These are phyloP conservation scores for Ginglymostoma cirratum DNA, from an alignment of 2,113 vertebrate genomes.

Conservation along the genomic window DNA sequence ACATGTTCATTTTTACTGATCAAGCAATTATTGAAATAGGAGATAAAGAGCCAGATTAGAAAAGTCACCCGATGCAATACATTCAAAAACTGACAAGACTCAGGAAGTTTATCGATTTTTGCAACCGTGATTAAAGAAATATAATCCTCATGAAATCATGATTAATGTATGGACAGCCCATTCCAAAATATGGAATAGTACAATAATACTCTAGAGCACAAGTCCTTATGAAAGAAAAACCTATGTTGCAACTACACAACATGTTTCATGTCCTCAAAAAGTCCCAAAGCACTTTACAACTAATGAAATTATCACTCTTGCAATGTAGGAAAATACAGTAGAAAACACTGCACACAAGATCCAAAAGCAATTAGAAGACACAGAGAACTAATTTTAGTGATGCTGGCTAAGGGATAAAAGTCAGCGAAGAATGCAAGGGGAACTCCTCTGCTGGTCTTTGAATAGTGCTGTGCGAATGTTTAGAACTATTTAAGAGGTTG, in stretches of 20 bases:
- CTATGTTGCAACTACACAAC: no score
- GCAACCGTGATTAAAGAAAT: neutral
- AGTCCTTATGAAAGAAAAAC: no score
- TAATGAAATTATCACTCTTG: neutral
- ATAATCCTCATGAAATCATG: neutral
- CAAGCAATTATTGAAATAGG: neutral
- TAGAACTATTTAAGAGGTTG: neutral
- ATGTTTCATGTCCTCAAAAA: no score
- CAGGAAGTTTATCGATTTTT: neutral
- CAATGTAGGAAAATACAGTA: neutral
- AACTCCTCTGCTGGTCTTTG: neutral
- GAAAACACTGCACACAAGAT: neutral
- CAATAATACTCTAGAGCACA: neutral
- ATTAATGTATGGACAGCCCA: neutral
- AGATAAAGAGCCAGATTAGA: neutral
- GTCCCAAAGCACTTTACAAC: no score
- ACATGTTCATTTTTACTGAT: neutral
- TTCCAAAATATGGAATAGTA: neutral
- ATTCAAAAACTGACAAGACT: constrained; percentile 1
- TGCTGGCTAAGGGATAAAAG: neutral
- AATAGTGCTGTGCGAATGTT: neutral
- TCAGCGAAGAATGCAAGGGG: neutral
- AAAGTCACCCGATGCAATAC: neutral
- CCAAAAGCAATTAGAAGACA: neutral
- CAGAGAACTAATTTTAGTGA: neutral